Evolutionary conservation across 2,113 vertebrate species (phyloP), one percentile per base, ranked within the genome.

Genomic region (Centropristis striata): DNA sequence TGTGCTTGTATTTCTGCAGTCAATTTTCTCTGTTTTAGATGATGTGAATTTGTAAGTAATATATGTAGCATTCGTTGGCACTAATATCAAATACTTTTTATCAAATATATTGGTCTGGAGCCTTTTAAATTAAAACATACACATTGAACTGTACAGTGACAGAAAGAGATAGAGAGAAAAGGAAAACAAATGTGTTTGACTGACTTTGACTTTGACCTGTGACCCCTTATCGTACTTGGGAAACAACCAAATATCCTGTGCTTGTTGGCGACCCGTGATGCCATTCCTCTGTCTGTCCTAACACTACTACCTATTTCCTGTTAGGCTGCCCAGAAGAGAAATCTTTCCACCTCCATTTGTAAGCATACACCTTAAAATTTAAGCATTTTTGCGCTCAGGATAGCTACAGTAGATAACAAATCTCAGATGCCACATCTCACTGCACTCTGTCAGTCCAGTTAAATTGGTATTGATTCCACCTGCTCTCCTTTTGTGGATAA

Each of bases 391-490:
- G 53, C 25, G 14, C 4, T 78, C 14, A 25, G 41, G 32, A 10
- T 20, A 13, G 12, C 20, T 44, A 37, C 37, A 54, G 13, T 65
- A 11, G n/a, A 75, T n/a, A n/a, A n/a, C n/a, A n/a, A n/a, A n/a
- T 65, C 74, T 66, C 75, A 84, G 21, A 55, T 76, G 51, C 58
- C 21, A 41, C 14, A n/a, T 54, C 27, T 13, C 23, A 2, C 67
- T 70, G 4, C 41, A 14, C 16, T 47, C 25, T 66, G 75, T 61
- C 44, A 81, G 5, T 54, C 70, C 49, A 55, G 9, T 47, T 72
- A 67, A 80, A 75, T 71, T 51, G 15, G 37, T 75, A 80, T 80
- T 71, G 75, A 86, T 85, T 59, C 18, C 8, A 60, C 5, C 70
- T 47, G 36, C 39, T 64, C 27, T 53, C 41, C 13, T 67, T 64